Evolutionary conservation across 2,797 vertebrate genomes (phyloP).

Genomic region (Cirrhinus molitorella): DNA sequence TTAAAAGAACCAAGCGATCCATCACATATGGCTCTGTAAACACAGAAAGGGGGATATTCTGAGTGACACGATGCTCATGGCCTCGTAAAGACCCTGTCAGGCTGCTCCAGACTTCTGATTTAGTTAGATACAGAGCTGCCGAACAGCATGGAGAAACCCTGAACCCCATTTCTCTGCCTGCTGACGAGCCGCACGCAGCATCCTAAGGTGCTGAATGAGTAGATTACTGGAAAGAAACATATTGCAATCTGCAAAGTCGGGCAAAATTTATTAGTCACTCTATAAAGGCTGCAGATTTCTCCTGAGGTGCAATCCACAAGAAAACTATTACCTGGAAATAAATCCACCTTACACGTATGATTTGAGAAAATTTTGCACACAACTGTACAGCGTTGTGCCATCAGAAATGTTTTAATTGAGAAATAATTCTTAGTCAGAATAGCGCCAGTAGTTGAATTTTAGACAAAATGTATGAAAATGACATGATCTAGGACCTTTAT

Average conservation of each 20-base stretch:
- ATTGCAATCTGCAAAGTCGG: slow-evolving; percentile 41
- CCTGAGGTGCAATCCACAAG: slow-evolving; percentile 1
- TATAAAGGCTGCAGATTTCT: slow-evolving; percentile 19
- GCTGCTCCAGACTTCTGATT: slow-evolving; percentile 45
- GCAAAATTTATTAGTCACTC: slow-evolving; percentile 20
- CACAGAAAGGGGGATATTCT: slow-evolving; percentile 37
- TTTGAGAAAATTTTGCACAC: not conserved
- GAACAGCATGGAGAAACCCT: slow-evolving; percentile 46
- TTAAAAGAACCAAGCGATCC: slow-evolving; percentile 18
- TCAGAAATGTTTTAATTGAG: slow-evolving; percentile 1
- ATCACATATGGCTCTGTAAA: slow-evolving; percentile 47
- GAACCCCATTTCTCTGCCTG: slow-evolving; percentile 37
- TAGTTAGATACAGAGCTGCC: slow-evolving; percentile 39
- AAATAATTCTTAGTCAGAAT: not conserved
- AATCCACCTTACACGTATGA: slow-evolving; percentile 13
- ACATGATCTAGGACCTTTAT: not conserved
- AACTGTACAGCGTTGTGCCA: not conserved
- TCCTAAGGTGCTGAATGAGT: slow-evolving; percentile 47
- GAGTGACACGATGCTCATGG: slow-evolving; percentile 47
- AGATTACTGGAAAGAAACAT: slow-evolving; percentile 43
- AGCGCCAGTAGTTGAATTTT: not conserved
- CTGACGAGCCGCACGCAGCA: slow-evolving; percentile 33
- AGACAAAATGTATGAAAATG: not conserved
- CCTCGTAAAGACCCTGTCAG: slow-evolving; percentile 56
- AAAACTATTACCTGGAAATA: slow-evolving; percentile 29